Evolutionary conservation across 1,140 invertebrate genomes (phyloP).

Genomic region (Neelides sp.): DNA sequence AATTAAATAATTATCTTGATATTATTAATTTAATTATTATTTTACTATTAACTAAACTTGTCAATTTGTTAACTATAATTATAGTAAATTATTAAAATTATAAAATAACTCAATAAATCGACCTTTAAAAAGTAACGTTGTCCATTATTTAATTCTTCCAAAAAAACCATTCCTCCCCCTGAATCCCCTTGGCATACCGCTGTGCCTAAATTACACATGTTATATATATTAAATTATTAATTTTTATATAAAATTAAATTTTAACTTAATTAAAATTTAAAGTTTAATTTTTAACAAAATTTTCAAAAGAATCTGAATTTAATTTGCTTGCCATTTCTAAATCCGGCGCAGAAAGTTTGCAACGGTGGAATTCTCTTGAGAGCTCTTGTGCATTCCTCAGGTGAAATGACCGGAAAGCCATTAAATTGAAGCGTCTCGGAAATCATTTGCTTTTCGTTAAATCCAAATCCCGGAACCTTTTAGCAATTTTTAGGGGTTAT

Average conservation of each 20-base stretch:
- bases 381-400: slow-evolving; percentile 2
- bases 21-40: too few species aligned
- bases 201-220: background rate
- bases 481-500: background rate
- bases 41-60: too few species aligned
- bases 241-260: background rate
- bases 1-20: too few species aligned
- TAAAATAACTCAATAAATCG: background rate
- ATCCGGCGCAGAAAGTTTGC: slow-evolving; percentile 15
- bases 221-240: background rate
- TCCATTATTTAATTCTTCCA: background rate
- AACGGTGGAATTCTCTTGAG: slow-evolving; percentile 6
- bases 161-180: slow-evolving; percentile 7
- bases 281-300: too few species aligned
- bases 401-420: slow-evolving; percentile 7
- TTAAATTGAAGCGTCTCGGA: slow-evolving; percentile 2
- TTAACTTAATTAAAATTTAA: too few species aligned
- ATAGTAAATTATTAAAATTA: too few species aligned
- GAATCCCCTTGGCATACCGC: slow-evolving; percentile 16
- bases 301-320: too few species aligned
- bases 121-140: background rate
- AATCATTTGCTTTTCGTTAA: slow-evolving; percentile 1
- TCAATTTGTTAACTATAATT: too few species aligned
- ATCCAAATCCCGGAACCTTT: slow-evolving; percentile 15
- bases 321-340: slow-evolving; percentile 8